These are phyloP conservation scores for Trichechus manatus DNA, from an alignment of 2,113 vertebrate species.

Conservation along the genomic window DNA sequence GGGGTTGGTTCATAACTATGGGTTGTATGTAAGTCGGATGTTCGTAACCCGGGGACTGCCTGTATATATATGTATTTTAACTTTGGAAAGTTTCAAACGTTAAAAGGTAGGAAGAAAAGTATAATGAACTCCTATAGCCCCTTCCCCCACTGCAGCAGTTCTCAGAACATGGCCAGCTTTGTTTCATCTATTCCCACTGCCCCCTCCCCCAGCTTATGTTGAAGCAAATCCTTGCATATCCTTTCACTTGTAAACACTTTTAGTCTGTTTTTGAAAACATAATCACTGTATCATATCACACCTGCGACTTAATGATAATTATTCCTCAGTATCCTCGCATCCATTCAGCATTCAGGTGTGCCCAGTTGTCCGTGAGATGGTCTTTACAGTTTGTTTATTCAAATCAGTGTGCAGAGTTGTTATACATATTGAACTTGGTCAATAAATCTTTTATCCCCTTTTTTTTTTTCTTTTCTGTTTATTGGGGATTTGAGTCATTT, in stretches of 20 bases:
- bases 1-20: too few species aligned
- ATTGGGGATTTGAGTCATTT: background rate
- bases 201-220: background rate
- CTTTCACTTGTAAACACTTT: constrained; percentile 39
- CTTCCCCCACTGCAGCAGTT: background rate
- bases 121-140: background rate
- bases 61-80: background rate
- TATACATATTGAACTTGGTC: background rate
- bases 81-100: constrained; percentile 54
- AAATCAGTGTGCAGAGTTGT: background rate
- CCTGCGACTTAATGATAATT: background rate
- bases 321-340: background rate
- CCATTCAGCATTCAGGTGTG: background rate
- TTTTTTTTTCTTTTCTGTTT: constrained; percentile 30
- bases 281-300: background rate
- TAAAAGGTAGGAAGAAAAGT: background rate
- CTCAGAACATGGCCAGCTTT: background rate
- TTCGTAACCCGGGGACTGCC: too few species aligned
- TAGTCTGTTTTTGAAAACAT: background rate
- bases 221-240: background rate
- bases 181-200: background rate
- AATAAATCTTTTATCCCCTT: background rate
- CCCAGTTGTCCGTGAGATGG: background rate
- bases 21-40: too few species aligned
- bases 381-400: constrained; percentile 8